A percentile compares a stretch with the other conserved stretches of the same genome.
Evolutionary conservation across 1,140 invertebrate genomes (phyloP).

Genomic region (Oncopodura yosiiana): DNA sequence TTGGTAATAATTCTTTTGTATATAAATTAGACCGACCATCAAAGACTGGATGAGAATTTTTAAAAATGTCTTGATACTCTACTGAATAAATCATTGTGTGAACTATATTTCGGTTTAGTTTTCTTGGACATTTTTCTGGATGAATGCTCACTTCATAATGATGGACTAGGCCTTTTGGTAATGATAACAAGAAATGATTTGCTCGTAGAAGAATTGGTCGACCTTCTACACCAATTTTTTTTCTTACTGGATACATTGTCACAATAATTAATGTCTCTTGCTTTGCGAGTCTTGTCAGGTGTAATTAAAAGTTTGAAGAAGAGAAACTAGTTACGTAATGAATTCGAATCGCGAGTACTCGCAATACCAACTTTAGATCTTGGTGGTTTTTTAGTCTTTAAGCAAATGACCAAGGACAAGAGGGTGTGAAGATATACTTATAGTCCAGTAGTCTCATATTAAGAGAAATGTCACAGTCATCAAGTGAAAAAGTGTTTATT

Average conservation of each 20-base stretch:
- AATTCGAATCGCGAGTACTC: too few species aligned
- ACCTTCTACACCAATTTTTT: constrained; percentile 90
- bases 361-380: too few species aligned
- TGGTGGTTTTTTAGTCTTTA: too few species aligned
- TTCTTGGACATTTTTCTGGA: constrained; percentile 97
- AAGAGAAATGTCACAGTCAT: too few species aligned
- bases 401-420: too few species aligned
- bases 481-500: too few species aligned
- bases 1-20: constrained; percentile 90
- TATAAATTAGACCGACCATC: constrained; percentile 98
- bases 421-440: too few species aligned
- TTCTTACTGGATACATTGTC: constrained; percentile 71
- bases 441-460: too few species aligned
- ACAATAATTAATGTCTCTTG: too few species aligned
- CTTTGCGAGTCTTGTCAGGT: too few species aligned
- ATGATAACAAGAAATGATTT: constrained; percentile 98
- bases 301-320: too few species aligned
- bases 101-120: constrained; percentile 99
- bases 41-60: constrained; percentile 95
- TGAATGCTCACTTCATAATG: constrained; percentile 98
- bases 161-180: constrained; percentile 96
- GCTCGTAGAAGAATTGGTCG: constrained; percentile 87
- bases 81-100: constrained; percentile 97
- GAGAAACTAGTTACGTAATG: too few species aligned
- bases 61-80: constrained; percentile 96